These are phyloP conservation scores for Sebastolobus altivelis DNA, from an alignment of 2,797 vertebrate genomes.

Conservation along the genomic window DNA sequence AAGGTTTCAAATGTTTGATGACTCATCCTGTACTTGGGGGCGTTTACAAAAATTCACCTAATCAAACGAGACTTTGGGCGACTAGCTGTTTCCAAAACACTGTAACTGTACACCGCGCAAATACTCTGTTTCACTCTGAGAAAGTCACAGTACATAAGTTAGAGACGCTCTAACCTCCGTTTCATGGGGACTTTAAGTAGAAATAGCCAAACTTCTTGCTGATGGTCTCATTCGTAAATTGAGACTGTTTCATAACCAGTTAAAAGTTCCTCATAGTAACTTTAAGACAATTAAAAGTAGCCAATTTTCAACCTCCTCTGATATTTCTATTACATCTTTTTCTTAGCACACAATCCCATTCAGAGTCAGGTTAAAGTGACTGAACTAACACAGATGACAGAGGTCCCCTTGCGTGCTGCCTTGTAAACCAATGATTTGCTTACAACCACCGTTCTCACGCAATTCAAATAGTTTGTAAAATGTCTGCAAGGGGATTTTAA, in stretches of 20 bases:
- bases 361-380: background rate
- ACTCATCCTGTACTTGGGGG: no score
- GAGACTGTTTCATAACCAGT: background rate
- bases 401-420: background rate
- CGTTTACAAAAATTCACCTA: no score
- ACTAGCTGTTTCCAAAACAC: no score
- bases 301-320: background rate
- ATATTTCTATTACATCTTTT: background rate
- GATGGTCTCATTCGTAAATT: background rate
- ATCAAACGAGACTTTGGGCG: no score
- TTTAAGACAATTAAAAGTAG: background rate
- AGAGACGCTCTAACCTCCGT: no score
- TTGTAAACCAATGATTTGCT: conserved; percentile 17
- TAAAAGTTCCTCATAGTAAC: background rate
- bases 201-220: background rate
- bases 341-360: background rate
- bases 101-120: no score
- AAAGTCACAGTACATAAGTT: background rate
- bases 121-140: no score
- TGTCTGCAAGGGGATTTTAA: conserved; percentile 17
- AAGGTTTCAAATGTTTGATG: no score
- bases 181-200: background rate
- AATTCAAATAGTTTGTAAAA: conserved; percentile 27
- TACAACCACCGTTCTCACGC: background rate
- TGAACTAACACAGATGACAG: background rate